Evolutionary conservation across 53 echinoderm and acorn worm genomes (phyloP).

Genomic region (Patiria pectinifera): DNA sequence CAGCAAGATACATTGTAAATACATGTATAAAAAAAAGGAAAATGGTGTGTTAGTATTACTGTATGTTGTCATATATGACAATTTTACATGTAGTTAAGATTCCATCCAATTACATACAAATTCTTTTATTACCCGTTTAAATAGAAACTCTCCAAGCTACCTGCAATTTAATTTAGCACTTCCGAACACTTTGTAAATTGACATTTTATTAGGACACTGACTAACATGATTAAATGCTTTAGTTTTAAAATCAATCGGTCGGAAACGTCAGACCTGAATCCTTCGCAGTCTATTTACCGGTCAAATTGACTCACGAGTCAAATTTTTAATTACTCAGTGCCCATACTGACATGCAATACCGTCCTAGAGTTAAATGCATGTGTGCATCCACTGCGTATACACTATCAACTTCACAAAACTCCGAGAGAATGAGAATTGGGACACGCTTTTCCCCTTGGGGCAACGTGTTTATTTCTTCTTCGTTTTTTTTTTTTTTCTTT

Average conservation of each 20-base stretch:
- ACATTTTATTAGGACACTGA: too few relatives aligned
- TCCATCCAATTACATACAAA: too few relatives aligned
- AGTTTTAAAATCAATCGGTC: too few relatives aligned
- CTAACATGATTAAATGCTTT: too few relatives aligned
- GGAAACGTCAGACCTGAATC: too few relatives aligned
- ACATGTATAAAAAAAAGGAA: too few relatives aligned
- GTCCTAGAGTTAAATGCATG: neutral
- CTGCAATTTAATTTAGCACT: neutral
- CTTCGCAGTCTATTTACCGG: neutral
- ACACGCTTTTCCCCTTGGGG: constrained; percentile 7
- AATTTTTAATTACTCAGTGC: neutral
- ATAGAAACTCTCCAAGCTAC: neutral
- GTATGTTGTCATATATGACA: too few relatives aligned
- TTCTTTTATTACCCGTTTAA: neutral
- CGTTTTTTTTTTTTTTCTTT: neutral
- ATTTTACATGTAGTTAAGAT: too few relatives aligned
- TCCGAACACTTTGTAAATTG: neutral
- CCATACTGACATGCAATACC: neutral
- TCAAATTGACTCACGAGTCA: neutral
- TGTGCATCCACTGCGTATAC: neutral
- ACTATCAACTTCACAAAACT: constrained; percentile 2
- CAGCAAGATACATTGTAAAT: too few relatives aligned
- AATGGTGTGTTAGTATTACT: too few relatives aligned
- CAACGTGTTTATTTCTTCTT: neutral
- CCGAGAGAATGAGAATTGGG: neutral